Base-by-base conservation (phyloP, 2,797 vertebrate species). In the Pseudotriccus pelzelni region DNA sequence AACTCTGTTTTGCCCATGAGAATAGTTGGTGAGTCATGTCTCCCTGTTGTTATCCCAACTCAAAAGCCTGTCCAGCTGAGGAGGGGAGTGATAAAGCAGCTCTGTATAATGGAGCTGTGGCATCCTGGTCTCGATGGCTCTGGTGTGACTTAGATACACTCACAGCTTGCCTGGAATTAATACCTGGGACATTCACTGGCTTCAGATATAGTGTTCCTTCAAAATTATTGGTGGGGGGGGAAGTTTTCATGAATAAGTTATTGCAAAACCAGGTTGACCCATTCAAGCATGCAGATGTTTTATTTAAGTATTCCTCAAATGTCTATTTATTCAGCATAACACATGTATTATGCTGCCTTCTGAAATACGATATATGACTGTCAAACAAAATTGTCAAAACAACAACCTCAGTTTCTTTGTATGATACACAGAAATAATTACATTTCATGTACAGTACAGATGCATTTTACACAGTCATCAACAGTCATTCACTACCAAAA, bases 381-480 rank as follows among this genome's bases (percentile, higher is more conserved):
- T 97, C 96, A 96, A 98, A 98, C 96, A 96, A 98, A 98, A 98
- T 92, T 91, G 95, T 94, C 97, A 94, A 97, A 98, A 98, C 95
- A 98, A 98, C 97, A 97, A 98, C 97, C 97, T 97, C 79, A 88
- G 89, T 97, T 98, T 98, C 97, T 98, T 97, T 98, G 98, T 98
- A 98, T 98, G 98, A 98, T 97, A 98, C 98, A 99, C 97, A 97
- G 97, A 98, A 98, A 98, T 96, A 98, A 99, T 98, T 98, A 98
- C 98, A 98, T 97, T 98, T 98, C 97, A 98, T 97, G 98, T 98
- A 99, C 98, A 98, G 97, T 98, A 99, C 98, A 98, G 97, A 98
- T 98, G 98, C 98, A 99, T 98, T 98, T 98, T 98, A 98, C 98
- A 98, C 98, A 98, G 97, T 98, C 97, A 96, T 98, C 98, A 98